A percentile compares a stretch with the other conserved stretches of the same genome.
Conservation (phyloP, 2,113 vertebrate species). For the Pedionomus torquatus region DNA sequence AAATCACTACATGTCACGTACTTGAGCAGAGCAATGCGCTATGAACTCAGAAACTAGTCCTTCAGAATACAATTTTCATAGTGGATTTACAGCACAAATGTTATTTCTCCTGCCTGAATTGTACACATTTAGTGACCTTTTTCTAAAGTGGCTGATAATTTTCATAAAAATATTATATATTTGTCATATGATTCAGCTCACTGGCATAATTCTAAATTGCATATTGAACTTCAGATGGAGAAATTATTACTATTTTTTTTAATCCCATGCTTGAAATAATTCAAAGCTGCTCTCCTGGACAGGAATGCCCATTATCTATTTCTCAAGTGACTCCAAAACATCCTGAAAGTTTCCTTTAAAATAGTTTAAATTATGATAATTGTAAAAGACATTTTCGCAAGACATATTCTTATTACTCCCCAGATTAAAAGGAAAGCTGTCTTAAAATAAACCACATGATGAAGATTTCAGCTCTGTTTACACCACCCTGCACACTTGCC, state of each 20-base stretch:
- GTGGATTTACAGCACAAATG: background rate
- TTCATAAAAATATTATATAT: too few species aligned
- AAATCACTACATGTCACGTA: background rate
- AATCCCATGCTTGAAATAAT: background rate
- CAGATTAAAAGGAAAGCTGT: background rate
- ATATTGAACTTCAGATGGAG: background rate
- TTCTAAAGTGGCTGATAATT: background rate
- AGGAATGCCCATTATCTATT: background rate
- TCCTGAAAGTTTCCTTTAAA: background rate
- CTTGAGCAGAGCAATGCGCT: background rate
- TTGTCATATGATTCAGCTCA: too few species aligned
- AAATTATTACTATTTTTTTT: background rate
- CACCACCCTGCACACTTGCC: background rate
- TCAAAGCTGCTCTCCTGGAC: background rate
- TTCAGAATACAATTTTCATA: background rate
- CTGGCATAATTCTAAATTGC: too few species aligned
- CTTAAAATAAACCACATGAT: background rate
- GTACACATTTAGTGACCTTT: background rate
- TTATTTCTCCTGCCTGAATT: background rate
- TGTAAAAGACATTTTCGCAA: background rate
- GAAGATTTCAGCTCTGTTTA: background rate
- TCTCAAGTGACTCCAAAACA: background rate
- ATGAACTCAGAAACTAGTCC: background rate
- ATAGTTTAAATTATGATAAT: background rate
- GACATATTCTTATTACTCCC: background rate